Percentiles rank a stretch among this genome's conserved stretches.
Evolutionary conservation across 2,797 vertebrate species (phyloP).

Genomic region (Pipistrellus pygmaeus): DNA sequence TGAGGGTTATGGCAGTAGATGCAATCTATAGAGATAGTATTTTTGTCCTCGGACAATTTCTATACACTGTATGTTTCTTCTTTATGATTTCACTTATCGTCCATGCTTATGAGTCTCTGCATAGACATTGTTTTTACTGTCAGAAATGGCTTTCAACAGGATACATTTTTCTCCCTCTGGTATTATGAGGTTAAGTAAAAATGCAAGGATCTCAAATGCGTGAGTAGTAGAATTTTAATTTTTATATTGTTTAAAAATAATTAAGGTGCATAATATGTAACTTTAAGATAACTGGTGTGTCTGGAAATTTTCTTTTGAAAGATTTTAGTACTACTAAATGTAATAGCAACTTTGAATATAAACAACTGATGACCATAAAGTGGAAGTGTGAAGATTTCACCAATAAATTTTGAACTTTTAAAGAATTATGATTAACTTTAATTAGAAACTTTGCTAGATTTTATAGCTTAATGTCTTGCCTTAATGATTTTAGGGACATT

Average conservation of each 20-base stretch:
- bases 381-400: neutral
- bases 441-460: constrained; percentile 62
- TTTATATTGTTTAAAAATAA: constrained; percentile 72
- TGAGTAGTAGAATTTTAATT: constrained; percentile 10
- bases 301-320: neutral
- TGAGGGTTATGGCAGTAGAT: constrained; percentile 80
- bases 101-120: constrained; percentile 79
- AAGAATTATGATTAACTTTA: constrained; percentile 50
- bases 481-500: constrained; percentile 29
- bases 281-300: constrained; percentile 42
- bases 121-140: constrained; percentile 73
- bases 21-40: constrained; percentile 75
- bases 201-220: constrained; percentile 64
- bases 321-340: neutral
- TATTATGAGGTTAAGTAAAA: constrained; percentile 64
- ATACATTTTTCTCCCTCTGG: constrained; percentile 75
- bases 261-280: neutral
- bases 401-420: constrained; percentile 44
- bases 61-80: constrained; percentile 79
- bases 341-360: neutral
- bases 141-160: constrained; percentile 76
- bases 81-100: constrained; percentile 80
- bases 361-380: neutral
- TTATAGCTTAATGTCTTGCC: constrained; percentile 45
- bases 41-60: constrained; percentile 85